phyloP scores from a whole-genome alignment of 2,888 invertebrate genomes.

The Cyrtodaria siliqua region DNA sequence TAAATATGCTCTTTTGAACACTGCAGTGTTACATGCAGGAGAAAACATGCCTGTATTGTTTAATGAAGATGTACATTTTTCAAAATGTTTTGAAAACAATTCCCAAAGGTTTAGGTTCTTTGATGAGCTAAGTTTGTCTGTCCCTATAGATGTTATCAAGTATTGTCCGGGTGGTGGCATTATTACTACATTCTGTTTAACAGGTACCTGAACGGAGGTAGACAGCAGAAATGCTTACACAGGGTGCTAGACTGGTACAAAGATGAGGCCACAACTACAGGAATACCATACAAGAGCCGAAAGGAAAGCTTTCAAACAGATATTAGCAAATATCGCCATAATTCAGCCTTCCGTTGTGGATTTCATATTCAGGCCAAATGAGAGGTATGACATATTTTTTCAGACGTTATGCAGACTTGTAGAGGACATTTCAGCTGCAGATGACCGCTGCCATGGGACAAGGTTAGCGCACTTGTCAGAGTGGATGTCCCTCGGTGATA shows the following conservation, averaged over 20 bases:
- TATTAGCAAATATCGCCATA: conserved; percentile 24
- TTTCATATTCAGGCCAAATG: conserved; percentile 30
- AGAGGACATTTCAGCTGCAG: conserved; percentile 41
- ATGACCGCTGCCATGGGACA: conserved; percentile 52
- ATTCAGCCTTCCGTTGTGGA: conserved; percentile 26
- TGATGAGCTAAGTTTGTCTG: conserved; percentile 32
- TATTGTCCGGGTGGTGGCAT: conserved; percentile 44
- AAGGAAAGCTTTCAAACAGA: conserved; percentile 29
- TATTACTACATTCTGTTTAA: conserved; percentile 21
- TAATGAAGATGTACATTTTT: conserved; percentile 38
- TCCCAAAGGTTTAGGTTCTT: conserved; percentile 39
- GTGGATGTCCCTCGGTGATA: conserved; percentile 9
- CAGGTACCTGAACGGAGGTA: conserved; percentile 23
- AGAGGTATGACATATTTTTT: conserved; percentile 40
- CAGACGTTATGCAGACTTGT: conserved; percentile 24
- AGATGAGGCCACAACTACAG: conserved; percentile 21
- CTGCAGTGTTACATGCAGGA: conserved; percentile 15
- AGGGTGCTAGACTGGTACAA: conserved; percentile 11
- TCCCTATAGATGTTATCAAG: conserved; percentile 32
- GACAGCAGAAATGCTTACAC: conserved; percentile 22
- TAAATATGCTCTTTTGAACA: conserved; percentile 22
- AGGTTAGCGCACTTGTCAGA: neutral
- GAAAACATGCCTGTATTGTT: conserved; percentile 35
- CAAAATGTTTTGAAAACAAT: conserved; percentile 20
- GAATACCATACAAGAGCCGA: conserved; percentile 46